Evolutionary conservation across 2,113 vertebrate species (phyloP), one percentile per base, ranked within the genome.

Genomic region (Muntiacus reevesi): DNA sequence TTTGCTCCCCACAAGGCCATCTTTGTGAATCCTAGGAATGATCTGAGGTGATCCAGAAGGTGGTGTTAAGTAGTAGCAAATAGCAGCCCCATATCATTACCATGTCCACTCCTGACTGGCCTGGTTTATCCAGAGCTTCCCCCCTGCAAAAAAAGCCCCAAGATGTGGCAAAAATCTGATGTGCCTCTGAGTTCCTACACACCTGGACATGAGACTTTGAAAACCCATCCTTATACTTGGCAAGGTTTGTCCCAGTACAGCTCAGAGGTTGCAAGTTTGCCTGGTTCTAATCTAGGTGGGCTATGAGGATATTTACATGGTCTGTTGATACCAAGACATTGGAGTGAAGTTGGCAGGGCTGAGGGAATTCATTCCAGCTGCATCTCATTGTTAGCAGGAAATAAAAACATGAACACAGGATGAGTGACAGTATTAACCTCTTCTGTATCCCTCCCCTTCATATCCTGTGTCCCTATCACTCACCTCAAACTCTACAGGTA

Each of bases 351-450:
- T 97, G 82, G 76, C 86, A 94, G 78, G 36, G 54, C 52, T 33
- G 25, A 23, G 19, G 27, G 43, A 40, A 95, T 5, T 85, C 30
- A 25, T 47, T 64, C 74, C 76, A 92, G 79, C 23, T 92, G 87
- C 91, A 86, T 94, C 76, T 94, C 62, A 83, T 92, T 55, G 57
- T 91, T 81, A 89, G 76, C 67, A 91, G 89, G 47, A 97, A 87
- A 79, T 57, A 91, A 92, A 92, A 94, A 85, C 40, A 62, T 11
- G 67, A 95, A 28, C 76, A 83, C 86, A 67, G 90, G 50, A 33
- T 62, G 15, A 91, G 23, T 71, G 36, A 52, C 14, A 62, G 55
- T n/a, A 55, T n/a, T 57, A 59, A 71, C 54, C 50, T 87, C 19
- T 95, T 47, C 30, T 25, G 43, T 28, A 84, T 52, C 7, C 74